These are phyloP conservation scores for Amia ocellicauda DNA, from an alignment of 2,113 vertebrate species.

Conservation along the genomic window DNA sequence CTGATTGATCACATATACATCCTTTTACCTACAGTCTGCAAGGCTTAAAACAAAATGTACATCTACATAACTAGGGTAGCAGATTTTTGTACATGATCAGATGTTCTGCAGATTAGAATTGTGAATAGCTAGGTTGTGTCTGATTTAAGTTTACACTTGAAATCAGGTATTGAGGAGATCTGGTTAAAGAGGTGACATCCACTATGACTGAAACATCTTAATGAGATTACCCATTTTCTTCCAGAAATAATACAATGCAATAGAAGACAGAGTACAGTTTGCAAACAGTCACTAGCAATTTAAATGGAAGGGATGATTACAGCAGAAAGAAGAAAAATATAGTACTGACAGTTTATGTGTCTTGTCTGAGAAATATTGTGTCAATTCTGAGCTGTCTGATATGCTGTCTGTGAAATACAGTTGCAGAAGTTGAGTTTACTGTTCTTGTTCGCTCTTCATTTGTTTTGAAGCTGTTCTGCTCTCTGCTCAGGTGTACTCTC, in stretches of 20 bases:
- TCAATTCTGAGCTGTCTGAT: too few species aligned
- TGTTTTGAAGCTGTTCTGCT: not conserved
- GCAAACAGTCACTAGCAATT: constrained; percentile 25
- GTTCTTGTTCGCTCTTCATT: not conserved
- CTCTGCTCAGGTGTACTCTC: not conserved
- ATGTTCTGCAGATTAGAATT: constrained; percentile 32
- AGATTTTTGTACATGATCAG: constrained; percentile 34
- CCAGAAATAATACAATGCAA: constrained; percentile 27
- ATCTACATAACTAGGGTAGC: constrained; percentile 44
- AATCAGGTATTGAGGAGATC: constrained; percentile 28
- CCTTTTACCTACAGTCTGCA: not conserved
- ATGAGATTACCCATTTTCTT: constrained; percentile 23
- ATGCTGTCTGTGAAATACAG: not conserved
- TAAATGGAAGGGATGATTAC: constrained; percentile 10
- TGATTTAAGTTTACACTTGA: constrained; percentile 19
- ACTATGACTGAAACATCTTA: constrained; percentile 22
- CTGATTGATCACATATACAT: constrained; percentile 35
- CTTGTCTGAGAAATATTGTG: too few species aligned
- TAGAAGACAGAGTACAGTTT: constrained; percentile 13
- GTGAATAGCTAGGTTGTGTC: constrained; percentile 25
- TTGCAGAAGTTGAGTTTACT: not conserved
- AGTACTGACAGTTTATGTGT: constrained; percentile 2
- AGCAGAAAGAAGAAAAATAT: constrained; percentile 13
- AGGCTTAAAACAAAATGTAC: constrained; percentile 26
- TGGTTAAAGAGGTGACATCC: constrained; percentile 32